A percentile compares a stretch with the other conserved stretches of the same genome.
These are phyloP conservation scores for Taurulus bubalis DNA, from an alignment of 2,113 vertebrate genomes.

Conservation along the genomic window DNA sequence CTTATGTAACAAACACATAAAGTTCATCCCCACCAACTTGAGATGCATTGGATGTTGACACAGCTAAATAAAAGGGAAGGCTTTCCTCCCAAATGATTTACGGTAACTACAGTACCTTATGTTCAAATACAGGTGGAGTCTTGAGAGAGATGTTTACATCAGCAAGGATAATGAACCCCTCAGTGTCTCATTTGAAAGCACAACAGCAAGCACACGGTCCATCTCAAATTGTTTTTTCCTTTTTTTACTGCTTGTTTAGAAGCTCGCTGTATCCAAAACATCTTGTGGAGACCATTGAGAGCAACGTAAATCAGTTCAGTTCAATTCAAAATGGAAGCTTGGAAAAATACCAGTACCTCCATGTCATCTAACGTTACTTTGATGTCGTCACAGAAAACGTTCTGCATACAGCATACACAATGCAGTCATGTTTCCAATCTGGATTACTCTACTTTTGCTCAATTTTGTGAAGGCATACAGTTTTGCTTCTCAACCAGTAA, in stretches of 20 bases:
- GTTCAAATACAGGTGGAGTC: conserved; percentile 21
- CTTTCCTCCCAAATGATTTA: conserved; percentile 17
- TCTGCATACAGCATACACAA: background rate
- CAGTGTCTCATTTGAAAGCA: conserved; percentile 37
- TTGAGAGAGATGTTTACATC: conserved; percentile 34
- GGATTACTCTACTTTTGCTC: background rate
- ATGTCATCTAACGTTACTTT: conserved; percentile 5
- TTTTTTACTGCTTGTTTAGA: background rate
- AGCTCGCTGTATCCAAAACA: background rate
- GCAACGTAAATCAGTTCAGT: conserved; percentile 8
- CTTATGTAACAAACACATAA: background rate
- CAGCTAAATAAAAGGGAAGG: conserved; percentile 1
- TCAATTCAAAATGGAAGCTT: conserved; percentile 3
- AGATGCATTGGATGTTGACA: background rate
- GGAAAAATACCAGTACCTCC: background rate
- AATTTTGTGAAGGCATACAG: conserved; percentile 14
- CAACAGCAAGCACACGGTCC: background rate
- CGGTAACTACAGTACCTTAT: conserved; percentile 11
- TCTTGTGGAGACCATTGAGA: background rate
- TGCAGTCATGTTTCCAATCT: background rate
- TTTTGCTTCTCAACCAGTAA: conserved; percentile 3
- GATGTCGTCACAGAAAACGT: conserved; percentile 7
- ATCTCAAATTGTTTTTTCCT: background rate
- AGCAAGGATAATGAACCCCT: conserved; percentile 32
- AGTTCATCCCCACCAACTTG: background rate